Conservation (phyloP, 2,113 vertebrate species). For the Aspidoscelis tigris region DNA sequence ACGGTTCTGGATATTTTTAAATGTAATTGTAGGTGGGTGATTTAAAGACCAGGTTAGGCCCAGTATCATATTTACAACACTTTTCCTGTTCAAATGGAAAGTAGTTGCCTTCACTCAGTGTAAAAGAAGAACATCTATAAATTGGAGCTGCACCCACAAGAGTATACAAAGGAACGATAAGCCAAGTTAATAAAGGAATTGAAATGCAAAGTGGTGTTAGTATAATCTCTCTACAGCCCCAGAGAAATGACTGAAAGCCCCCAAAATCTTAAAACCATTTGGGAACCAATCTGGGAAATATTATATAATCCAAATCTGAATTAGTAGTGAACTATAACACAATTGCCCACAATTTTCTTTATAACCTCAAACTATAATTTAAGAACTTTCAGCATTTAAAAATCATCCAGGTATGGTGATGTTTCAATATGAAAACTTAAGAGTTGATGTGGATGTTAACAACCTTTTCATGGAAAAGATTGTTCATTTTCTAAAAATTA, state of each 20-base stretch:
- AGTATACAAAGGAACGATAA: too few species aligned
- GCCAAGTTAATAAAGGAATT: not conserved
- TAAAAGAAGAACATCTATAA: too few species aligned
- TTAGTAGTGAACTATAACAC: not conserved
- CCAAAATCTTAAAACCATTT: too few species aligned
- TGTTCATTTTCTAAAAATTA: not conserved
- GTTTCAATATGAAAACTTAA: not conserved
- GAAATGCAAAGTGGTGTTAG: not conserved
- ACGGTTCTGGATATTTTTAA: too few species aligned
- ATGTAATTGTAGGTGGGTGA: too few species aligned
- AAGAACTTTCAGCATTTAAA: not conserved
- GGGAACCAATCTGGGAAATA: not conserved
- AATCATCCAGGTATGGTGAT: fast-evolving
- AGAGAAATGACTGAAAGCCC: not conserved
- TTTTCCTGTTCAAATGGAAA: too few species aligned
- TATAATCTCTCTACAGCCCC: too few species aligned
- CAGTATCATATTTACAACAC: too few species aligned
- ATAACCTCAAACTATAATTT: not conserved
- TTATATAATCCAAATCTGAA: not conserved
- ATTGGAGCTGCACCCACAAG: too few species aligned
- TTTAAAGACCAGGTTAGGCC: too few species aligned
- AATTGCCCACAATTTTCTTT: fast-evolving
- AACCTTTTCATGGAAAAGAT: not conserved
- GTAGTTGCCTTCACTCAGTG: too few species aligned
- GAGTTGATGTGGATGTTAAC: not conserved